Evolutionary conservation across 2,797 vertebrate genomes (phyloP), one percentile per base, ranked within the genome.

Genomic region (Mormyrops attenuatus): DNA sequence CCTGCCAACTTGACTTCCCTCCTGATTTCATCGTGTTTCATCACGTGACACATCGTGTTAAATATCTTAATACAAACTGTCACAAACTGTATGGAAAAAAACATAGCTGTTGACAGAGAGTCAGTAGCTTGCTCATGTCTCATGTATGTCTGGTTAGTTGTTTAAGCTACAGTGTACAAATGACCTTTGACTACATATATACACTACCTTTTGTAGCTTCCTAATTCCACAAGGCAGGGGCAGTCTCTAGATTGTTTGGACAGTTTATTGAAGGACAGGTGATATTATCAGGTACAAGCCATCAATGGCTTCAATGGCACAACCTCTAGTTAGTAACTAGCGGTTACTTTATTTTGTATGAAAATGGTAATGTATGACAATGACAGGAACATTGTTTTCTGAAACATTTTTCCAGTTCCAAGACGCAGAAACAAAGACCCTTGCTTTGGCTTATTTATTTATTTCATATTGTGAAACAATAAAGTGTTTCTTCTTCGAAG

Each of bases 381-480:
- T 82, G 77, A 47, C 77, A 82, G 41, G 41, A 82, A 22, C 41
- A 82, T n/a, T 82, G 7, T 82, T 22, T 80, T n/a, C 38, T 7
- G 8, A 44, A 44, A 80, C 17, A 11, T 80, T 47, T 82, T 82
- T 47, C 77, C 77, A 82, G 30, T 47, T 47, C 7, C 20, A 82
- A n/a, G 77, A 41, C 2, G 0, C 15, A 38, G 73, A 82, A 47
- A 82, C 17, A 82, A 44, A 82, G 1, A 6, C n/a, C 17, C 3
- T 80, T 80, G 77, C n/a, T 82, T 82, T 82, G 20, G 17, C 6
- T 82, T 17, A 17, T 73, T 34, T 66, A 66, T 66, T 69, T 73
- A 38, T 73, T 73, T 20, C 41, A 82, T 82, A 82, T 47, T n/a
- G 41, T 82, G 77, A 82, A 82, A 82, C 77, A 82, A n/a, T 82